Evolutionary conservation across 2,888 invertebrate species (phyloP), one percentile per base, ranked within the genome.

Genomic region (Smittia aterrima): DNA sequence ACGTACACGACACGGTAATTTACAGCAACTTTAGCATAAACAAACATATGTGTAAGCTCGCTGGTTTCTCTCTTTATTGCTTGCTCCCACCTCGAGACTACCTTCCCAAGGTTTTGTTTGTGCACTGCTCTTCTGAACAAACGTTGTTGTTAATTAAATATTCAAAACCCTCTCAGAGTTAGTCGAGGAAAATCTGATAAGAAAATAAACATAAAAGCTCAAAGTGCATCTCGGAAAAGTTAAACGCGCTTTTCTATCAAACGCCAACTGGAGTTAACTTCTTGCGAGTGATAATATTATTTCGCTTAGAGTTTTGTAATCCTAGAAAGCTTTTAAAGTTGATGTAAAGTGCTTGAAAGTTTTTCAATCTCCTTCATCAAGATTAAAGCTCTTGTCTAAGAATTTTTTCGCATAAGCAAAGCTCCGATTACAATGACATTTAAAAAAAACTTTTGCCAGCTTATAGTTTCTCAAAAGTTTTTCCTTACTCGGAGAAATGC

Each of bases 21-120:
- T 58, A 58, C 58, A 58, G 58, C 64, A 64, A 64, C 58, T 64
- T 64, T 64, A 13, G 20, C 64, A 27, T 24, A 24, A 64, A 27
- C 25, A 64, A 6, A 58, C 58, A 24, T 16, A 25, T 64, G n/a
- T n/a, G 64, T 64, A 64, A 64, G 7, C 32, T 32, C 32, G 32
- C 32, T 32, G 32, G 4, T 58, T 18, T 18, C 58, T 18, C 47
- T 58, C 9, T 58, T 3, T 58, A 58, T 58, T 47, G 47, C 11
- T 47, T n/a, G 11, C n/a, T 47, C 11, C 16, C 47, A 47, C 2
- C 47, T 47, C 47, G 16, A n/a, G 4, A 47, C 4, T n/a, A 47
- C 2, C 47, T 3, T n/a, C 47, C 2, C 2, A 16, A 47, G 16
- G 47, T 6, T 47, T 47, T 47, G n/a, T 16, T 47, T 47, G 2